A percentile compares a stretch with the other conserved stretches of the same genome.
Evolutionary conservation across 2,888 invertebrate species (phyloP).

Genomic region (Aphelenchoides bicaudatus): DNA sequence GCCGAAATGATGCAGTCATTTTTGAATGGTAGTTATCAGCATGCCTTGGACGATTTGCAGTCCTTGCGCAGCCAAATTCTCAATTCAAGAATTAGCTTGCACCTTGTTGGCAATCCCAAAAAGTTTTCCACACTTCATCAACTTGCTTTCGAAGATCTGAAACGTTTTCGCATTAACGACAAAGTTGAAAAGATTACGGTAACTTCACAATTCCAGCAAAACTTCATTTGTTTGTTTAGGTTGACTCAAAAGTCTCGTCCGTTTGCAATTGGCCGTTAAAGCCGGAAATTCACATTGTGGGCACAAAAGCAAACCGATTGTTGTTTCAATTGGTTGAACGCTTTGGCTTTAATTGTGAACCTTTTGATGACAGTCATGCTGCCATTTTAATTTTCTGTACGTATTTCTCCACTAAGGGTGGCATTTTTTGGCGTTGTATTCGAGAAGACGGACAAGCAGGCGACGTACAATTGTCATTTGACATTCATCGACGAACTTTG

Average conservation of each 20-base stretch:
- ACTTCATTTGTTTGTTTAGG: background rate
- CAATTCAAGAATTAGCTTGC: background rate
- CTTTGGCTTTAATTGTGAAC: background rate
- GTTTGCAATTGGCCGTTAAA: background rate
- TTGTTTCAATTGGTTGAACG: constrained; percentile 4
- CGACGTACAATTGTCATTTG: background rate
- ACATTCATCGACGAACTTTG: background rate
- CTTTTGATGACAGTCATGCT: background rate
- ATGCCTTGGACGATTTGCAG: constrained; percentile 5
- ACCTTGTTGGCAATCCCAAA: constrained; percentile 1
- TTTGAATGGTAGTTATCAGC: background rate
- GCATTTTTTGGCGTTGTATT: background rate
- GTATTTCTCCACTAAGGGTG: constrained; percentile 5
- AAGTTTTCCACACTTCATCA: background rate
- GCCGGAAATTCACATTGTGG: background rate
- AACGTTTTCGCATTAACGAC: background rate
- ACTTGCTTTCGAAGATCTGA: background rate
- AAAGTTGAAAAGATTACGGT: background rate
- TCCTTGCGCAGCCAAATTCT: constrained; percentile 1
- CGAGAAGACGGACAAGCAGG: background rate
- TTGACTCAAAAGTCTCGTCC: background rate
- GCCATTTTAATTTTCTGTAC: constrained; percentile 3
- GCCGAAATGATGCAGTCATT: background rate
- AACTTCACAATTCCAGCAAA: background rate
- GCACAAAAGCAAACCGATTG: background rate